Conservation (phyloP, 2,797 vertebrate genomes). For the Paramormyrops hopkinsi region DNA sequence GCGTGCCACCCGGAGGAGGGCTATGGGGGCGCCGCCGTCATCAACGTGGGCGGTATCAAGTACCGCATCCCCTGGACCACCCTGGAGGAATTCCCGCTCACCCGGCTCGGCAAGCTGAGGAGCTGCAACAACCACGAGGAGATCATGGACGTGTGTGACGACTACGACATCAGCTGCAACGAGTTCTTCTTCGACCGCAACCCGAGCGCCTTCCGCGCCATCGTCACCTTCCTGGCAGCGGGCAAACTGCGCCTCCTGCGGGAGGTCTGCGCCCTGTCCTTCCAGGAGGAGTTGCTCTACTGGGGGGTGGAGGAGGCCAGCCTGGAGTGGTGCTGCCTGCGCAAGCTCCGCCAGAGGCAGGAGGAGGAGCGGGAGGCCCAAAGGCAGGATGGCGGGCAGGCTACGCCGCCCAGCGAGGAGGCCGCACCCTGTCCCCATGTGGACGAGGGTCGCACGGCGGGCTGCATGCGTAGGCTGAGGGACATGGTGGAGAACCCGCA, state of each 20-base stretch:
- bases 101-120: slow-evolving; percentile 80
- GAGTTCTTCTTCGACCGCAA: slow-evolving; percentile 96
- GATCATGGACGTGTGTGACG: slow-evolving; percentile 89
- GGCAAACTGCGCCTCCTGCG: slow-evolving; percentile 85
- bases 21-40: slow-evolving; percentile 67
- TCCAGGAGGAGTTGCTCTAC: slow-evolving; percentile 92
- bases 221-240: slow-evolving; percentile 86
- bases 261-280: slow-evolving; percentile 89
- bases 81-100: slow-evolving; percentile 84
- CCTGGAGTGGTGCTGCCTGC: slow-evolving; percentile 88
- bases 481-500: slow-evolving; percentile 93
- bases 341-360: slow-evolving; percentile 81
- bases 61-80: slow-evolving; percentile 90
- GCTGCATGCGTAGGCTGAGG: slow-evolving; percentile 75
- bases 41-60: slow-evolving; percentile 90
- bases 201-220: slow-evolving; percentile 86
- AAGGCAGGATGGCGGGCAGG: slow-evolving; percentile 56
- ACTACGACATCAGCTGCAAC: slow-evolving; percentile 83
- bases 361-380: slow-evolving; percentile 79
- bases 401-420: slow-evolving; percentile 57
- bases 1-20: slow-evolving; percentile 49
- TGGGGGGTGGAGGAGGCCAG: slow-evolving; percentile 91
- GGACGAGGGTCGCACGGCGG: slow-evolving; percentile 48
- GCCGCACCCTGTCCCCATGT: slow-evolving; percentile 42
- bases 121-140: slow-evolving; percentile 82